Base-by-base conservation (phyloP, 2,113 vertebrate species). In the Fulica atra region DNA sequence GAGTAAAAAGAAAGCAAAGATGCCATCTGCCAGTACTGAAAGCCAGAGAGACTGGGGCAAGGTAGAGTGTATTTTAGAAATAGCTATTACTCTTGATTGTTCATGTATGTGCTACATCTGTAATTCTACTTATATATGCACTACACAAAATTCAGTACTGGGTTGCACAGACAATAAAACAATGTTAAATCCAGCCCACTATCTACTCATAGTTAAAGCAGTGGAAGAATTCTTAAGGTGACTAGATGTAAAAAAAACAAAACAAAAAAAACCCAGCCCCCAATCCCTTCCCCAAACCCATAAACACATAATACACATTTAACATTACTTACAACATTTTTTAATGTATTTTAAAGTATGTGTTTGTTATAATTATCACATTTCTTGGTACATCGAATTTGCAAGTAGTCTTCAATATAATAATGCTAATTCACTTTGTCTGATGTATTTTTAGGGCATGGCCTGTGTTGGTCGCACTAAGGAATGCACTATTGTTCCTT, bases 1-100 rank as follows among this genome's bases (percentile, higher is more conserved):
- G 97, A 99, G 99, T 97, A 99, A 99, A 98, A 99, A 99, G 98
- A 99, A 99, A 97, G 98, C 99, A 96, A 99, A 99, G 98, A 99
- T 99, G 99, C 99, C 99, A 78, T 99, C 99, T 79, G 99, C 99
- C 72, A 99, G 98, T 92, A 99, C 99, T 31, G 99, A 99, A 97
- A 99, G 99, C 98, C 99, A 99, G 94, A 98, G 99, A 95, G 99
- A 99, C 98, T 99, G 99, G 99, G 99, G 99, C 97, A 99, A 99
- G 99, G 99, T 99, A 98, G 98, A 97, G 77, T 90, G 66, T 83
- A 18, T 89, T 96, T 95, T 73, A 92, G 92, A 97, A 97, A 94
- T 29, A 96, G 81, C 77, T 82, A 24, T 89, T 92, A 46, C 23
- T 80, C 29, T 46, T 86, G 33, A 90, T 66, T 92, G 72, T 89